Base-by-base conservation (phyloP, 2,797 vertebrate genomes). In the Cyprinella venusta region DNA sequence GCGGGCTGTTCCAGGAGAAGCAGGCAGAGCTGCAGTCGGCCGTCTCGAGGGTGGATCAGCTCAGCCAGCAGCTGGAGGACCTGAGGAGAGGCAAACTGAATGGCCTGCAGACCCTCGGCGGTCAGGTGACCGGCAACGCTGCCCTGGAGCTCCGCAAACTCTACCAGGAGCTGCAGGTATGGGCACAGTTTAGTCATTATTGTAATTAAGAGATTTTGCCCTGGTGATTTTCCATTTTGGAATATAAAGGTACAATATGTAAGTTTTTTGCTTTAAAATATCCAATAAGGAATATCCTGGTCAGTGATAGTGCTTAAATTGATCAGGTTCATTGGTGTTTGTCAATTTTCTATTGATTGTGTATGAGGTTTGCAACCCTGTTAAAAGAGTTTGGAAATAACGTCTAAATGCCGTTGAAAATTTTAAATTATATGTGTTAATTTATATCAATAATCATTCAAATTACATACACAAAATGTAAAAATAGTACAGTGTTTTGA, bases 81-180 rank as follows among this genome's bases (percentile, higher is more conserved):
- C 93, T 99, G 87, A 93, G 97, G 75, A 96, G 96, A 86, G 97
- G 98, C 50, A 99, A 97, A 88, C 91, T 98, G 83, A 98, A 97
- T 0, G 97, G 97, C 40, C 93, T 98, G 86, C 97, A 98, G 92
- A 92, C 94, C 0, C 94, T 97, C 81, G 96, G 93, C 0, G 96
- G 97, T 69, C 97, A 97, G 85, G 93, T 98, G 84, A 95, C 97
- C 0, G 96, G 97, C 1, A 95, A 96, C 13, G 98, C 98, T 26
- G 97, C 97, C 0, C 89, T 97, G 61, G 98, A 99, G 91, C 91
- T 99, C 16, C 97, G 97, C 24, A 97, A 98, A 69, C 93, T 99
- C 50, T 99, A 97, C 93, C 98, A 99, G 88, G 98, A 99, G 86
- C 96, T 99, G n/a, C 98, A 99, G 96, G 98, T 98, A 90, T 70